Base-by-base conservation (phyloP, 1,140 invertebrate species). In the Diploscapter pachys region DNA sequence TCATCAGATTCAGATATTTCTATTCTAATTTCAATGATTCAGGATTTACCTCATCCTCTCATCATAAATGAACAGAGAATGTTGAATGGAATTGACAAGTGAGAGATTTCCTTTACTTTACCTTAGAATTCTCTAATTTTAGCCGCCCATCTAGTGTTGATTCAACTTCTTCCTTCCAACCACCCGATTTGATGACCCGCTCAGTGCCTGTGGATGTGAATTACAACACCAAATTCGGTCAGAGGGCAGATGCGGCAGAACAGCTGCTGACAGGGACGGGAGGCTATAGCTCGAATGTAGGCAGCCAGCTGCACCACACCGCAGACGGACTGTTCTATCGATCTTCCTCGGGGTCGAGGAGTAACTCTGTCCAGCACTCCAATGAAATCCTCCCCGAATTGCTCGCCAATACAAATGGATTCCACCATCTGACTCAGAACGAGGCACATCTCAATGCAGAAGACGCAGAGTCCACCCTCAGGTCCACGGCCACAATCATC, bases 41-140 rank as follows among this genome's bases (percentile, higher is more conserved):
- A 6, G 68, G 65, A 52, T 74, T 67, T 13, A 65, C 70, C 50
- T 66, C 64, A 48, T 65, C 73, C 49, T 74, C 73, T 57, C 73
- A 74, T 31, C 31, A 31, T 31, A 31, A 31, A 31, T 31, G 31
- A 31, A 1, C 31, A 31, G 31, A 31, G 31, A 63, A 74, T 67
- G 48, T 59, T 74, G 55, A 67, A 74, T 54, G 68, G 65, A 50
- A 64, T 68, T 56, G 57, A 64, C 65, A 62, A 65, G 31, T 57
- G 73, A 61, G 31, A 74, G 9, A 56, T 64, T 56, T 50, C 57
- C 64, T 31, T 53, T 61, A 65, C 55, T 63, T 62, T 74, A 57
- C 55, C 73, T 0, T 59, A 61, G 52, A 64, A 74, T 31, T 4
- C 4, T 4, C 11, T 64, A 4, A 2, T 67, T 31, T 31, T 31